Conservation (phyloP, 2,888 invertebrate genomes). For the Morpho achilles region DNA sequence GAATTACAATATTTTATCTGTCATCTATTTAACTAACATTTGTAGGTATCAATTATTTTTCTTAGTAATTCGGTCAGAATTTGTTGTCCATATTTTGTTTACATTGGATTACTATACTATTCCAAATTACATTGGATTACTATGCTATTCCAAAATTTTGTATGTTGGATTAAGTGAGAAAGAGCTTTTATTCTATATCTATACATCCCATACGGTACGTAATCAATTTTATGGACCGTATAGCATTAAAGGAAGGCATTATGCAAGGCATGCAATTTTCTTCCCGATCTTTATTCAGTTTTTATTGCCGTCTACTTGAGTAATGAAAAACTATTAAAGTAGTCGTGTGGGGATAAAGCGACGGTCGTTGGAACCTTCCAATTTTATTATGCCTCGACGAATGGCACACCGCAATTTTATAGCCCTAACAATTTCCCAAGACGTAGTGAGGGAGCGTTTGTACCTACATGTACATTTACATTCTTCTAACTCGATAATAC, state of each 20-base stretch:
- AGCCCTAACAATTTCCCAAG: conserved; percentile 62
- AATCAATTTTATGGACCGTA: conserved; percentile 52
- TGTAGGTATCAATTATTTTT: too few relatives aligned
- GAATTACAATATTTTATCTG: too few relatives aligned
- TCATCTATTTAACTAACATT: too few relatives aligned
- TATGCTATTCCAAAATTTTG: too few relatives aligned
- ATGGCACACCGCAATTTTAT: conserved; percentile 62
- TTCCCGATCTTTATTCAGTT: conserved; percentile 62
- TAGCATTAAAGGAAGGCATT: conserved; percentile 51
- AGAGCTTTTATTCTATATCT: too few relatives aligned
- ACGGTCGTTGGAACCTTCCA: conserved; percentile 68
- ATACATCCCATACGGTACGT: neutral
- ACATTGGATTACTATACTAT: too few relatives aligned
- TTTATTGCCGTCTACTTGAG: conserved; percentile 75
- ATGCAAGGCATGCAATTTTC: conserved; percentile 75
- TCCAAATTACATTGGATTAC: too few relatives aligned
- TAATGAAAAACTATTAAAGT: conserved; percentile 77
- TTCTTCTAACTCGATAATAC: too few relatives aligned
- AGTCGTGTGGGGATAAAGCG: conserved; percentile 64
- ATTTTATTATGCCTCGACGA: conserved; percentile 63
- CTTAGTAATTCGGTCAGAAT: too few relatives aligned
- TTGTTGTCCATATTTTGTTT: too few relatives aligned
- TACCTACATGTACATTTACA: too few relatives aligned
- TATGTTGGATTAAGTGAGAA: too few relatives aligned
- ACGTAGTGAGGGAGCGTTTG: conserved; percentile 44